A percentile compares a stretch with the other conserved stretches of the same genome.
phyloP scores from a whole-genome alignment of 2,888 invertebrate genomes.

The Drosophila prolongata region DNA sequence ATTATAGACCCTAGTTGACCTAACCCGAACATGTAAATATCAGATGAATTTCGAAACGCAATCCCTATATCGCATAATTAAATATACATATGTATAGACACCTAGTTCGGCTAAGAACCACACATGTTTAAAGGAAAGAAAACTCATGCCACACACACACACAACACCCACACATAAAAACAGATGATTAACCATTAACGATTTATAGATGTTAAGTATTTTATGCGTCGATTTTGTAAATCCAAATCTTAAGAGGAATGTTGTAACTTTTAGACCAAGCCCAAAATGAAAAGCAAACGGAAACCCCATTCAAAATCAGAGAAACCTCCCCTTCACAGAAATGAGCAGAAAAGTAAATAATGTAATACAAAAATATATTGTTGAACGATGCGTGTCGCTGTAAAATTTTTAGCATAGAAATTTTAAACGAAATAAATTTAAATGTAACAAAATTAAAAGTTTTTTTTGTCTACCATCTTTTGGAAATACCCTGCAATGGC shows the following conservation, averaged over 20 bases:
- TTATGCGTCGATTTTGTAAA: slow-evolving; percentile 74
- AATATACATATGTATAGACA: slow-evolving; percentile 58
- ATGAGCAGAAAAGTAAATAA: slow-evolving; percentile 30
- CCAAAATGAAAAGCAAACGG: slow-evolving; percentile 12
- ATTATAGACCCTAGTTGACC: slow-evolving; percentile 66
- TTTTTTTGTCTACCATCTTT: background rate
- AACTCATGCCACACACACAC: slow-evolving; percentile 34
- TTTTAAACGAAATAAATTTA: slow-evolving; percentile 76
- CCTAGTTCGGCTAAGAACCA: slow-evolving; percentile 32
- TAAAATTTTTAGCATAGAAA: slow-evolving; percentile 75
- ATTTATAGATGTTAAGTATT: slow-evolving; percentile 67
- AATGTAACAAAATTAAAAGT: slow-evolving; percentile 55
- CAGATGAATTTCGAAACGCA: slow-evolving; percentile 43
- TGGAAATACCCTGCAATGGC: too few species aligned
- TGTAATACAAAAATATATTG: slow-evolving; percentile 68
- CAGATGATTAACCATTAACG: slow-evolving; percentile 39
- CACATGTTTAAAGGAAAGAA: slow-evolving; percentile 12
- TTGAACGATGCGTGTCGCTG: slow-evolving; percentile 81
- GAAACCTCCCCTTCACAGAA: slow-evolving; percentile 23
- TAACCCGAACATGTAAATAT: slow-evolving; percentile 14
- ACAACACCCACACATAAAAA: slow-evolving; percentile 13
- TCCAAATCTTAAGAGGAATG: slow-evolving; percentile 39
- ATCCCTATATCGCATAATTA: slow-evolving; percentile 38
- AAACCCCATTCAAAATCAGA: slow-evolving; percentile 15
- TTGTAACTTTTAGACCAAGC: slow-evolving; percentile 63